phyloP scores from a whole-genome alignment of 2,113 vertebrate species.

The Urocitellus parryii region DNA sequence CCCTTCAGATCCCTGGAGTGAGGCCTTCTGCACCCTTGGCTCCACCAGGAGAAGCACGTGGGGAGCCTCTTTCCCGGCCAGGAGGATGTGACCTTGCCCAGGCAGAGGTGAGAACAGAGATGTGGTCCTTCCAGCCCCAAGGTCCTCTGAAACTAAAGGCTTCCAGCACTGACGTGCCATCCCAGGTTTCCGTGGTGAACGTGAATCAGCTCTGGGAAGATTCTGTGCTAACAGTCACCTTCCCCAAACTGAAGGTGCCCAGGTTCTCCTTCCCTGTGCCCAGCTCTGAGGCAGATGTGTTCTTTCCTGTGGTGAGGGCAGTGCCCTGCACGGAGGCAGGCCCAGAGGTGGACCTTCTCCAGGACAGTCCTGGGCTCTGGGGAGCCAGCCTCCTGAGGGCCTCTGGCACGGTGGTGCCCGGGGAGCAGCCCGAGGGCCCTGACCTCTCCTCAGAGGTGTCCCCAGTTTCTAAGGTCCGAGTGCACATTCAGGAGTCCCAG shows the following conservation, averaged over 20 bases:
- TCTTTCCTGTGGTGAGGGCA: slow-evolving; percentile 75
- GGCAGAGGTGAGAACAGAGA: neutral
- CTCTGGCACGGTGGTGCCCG: slow-evolving; percentile 30
- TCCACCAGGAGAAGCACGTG: neutral
- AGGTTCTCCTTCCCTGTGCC: slow-evolving; percentile 80
- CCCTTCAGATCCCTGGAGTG: fast-evolving
- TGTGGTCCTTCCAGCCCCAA: slow-evolving; percentile 33
- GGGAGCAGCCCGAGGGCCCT: slow-evolving; percentile 40
- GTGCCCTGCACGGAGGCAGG: neutral
- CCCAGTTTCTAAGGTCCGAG: slow-evolving; percentile 72
- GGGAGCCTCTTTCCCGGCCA: neutral
- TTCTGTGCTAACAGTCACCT: slow-evolving; percentile 79
- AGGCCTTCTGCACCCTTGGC: neutral
- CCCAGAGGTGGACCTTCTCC: neutral
- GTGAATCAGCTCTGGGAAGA: slow-evolving; percentile 53
- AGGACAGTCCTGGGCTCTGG: neutral
- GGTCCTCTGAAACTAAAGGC: slow-evolving; percentile 51
- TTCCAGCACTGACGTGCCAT: neutral
- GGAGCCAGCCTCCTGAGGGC: slow-evolving; percentile 55
- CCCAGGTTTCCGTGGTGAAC: slow-evolving; percentile 23
- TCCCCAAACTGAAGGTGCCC: slow-evolving; percentile 85
- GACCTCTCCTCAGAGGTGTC: neutral
- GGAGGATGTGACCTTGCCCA: neutral
- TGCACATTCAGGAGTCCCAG: slow-evolving; percentile 65
- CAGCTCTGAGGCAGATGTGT: slow-evolving; percentile 74